These are phyloP conservation scores for Apantesis nais DNA, from an alignment of 2,888 invertebrate genomes.

Conservation along the genomic window DNA sequence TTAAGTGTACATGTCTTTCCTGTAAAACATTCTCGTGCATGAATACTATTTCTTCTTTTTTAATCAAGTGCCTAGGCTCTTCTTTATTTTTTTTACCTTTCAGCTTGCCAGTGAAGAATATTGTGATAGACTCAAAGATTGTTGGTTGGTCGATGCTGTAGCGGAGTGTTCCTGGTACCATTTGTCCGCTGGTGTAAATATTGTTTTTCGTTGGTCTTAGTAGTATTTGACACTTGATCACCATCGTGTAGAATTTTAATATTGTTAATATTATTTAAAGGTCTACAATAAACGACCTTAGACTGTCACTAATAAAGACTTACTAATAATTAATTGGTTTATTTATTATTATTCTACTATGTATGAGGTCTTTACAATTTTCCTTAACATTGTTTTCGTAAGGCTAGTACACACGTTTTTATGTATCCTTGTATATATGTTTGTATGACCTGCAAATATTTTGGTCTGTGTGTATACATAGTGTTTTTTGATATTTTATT, in stretches of 20 bases:
- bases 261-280: background rate
- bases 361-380: background rate
- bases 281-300: background rate
- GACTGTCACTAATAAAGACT: background rate
- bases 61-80: constrained; percentile 4
- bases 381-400: constrained; percentile 2
- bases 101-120: constrained; percentile 43
- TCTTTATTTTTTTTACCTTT: constrained; percentile 33
- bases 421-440: too few relatives aligned
- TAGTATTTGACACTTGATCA: constrained; percentile 14
- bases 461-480: too few relatives aligned
- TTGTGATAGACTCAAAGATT: constrained; percentile 30
- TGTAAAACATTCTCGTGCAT: constrained; percentile 1
- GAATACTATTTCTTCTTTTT: constrained; percentile 10
- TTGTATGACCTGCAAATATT: too few relatives aligned
- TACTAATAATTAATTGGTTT: background rate
- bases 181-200: constrained; percentile 37
- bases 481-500: too few relatives aligned
- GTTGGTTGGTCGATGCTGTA: constrained; percentile 42
- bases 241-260: constrained; percentile 1
- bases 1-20: background rate
- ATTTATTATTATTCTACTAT: background rate
- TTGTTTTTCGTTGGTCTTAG: background rate
- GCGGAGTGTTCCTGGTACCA: constrained; percentile 43
- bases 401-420: background rate